Base-by-base conservation (phyloP, 1,140 invertebrate species). In the Microplitis demolitor region DNA sequence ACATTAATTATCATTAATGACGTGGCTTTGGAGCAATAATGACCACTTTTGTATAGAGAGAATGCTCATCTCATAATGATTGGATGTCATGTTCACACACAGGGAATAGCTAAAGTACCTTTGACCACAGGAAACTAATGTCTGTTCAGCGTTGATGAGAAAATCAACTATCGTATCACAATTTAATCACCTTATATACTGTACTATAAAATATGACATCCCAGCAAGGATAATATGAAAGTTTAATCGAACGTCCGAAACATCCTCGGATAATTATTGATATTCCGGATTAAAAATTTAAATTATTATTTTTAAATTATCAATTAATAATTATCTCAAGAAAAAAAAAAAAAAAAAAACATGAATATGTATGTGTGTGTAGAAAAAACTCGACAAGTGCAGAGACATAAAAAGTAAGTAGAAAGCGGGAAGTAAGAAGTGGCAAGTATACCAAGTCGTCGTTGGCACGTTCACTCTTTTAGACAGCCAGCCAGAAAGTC, bases 401-500 rank as follows among this genome's bases (percentile, higher is more conserved):
- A 50, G 35, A 64, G 1, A 16, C 14, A 50, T 64, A 11, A 45
- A 50, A 58, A 56, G 51, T 68, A 6, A 39, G 31, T 37, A 14
- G 24, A 24, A 6, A 39, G 31, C 14, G 39, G 24, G 13, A 45
- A 68, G 4, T 58, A 24, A 24, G n/a, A 24, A n/a, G 0, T 56
- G 24, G 24, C 24, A 24, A 24, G 24, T 24, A 24, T 24, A 24
- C 24, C 24, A 24, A 24, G 24, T 24, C 24, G 66, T 68, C 31
- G 33, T 68, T 68, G 66, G 53, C 66, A 68, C 66, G 66, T 67
- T 34, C 37, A 37, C 34, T 67, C 51, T 33, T 16, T 35, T 51
- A 13, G 56, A 67, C 56, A 53, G 6, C 39, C 9, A 16, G 56
- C 58, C 66, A 73, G 31, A 58, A 66, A 72, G 33, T 56, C 50